Conservation (phyloP, 1,140 invertebrate genomes). For the Idris sp. region DNA sequence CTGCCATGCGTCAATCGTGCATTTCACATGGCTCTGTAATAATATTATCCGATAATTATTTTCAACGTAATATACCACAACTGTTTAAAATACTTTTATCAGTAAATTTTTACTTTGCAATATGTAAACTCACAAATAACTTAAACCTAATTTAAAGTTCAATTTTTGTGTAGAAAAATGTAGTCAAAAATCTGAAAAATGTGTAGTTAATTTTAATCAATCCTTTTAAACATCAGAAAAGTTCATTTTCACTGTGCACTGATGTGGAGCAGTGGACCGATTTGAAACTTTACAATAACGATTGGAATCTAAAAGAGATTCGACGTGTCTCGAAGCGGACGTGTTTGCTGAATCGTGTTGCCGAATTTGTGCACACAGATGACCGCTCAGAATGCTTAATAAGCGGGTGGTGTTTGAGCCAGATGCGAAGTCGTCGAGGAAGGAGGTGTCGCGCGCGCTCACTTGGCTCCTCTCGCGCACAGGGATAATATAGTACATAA, state of each 20-base stretch:
- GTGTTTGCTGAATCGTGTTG: slow-evolving; percentile 35
- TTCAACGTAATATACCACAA: slow-evolving; percentile 28
- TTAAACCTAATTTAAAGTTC: no score
- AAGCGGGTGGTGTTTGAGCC: slow-evolving; percentile 54
- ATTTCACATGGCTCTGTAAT: slow-evolving; percentile 2
- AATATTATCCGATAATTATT: no score
- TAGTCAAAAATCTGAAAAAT: no score
- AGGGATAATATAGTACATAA: slow-evolving; percentile 49
- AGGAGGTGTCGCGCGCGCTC: slow-evolving; percentile 39
- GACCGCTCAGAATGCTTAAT: slow-evolving; percentile 73
- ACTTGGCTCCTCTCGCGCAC: slow-evolving; percentile 36
- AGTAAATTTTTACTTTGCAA: no score
- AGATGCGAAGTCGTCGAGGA: slow-evolving; percentile 14
- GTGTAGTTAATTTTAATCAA: no score
- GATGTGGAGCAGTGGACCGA: slow-evolving; percentile 5
- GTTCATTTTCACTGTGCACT: no score
- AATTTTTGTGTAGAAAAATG: no score
- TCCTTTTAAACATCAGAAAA: no score
- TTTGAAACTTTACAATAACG: slow-evolving; percentile 5
- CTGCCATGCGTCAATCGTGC: slow-evolving; percentile 31
- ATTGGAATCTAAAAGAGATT: slow-evolving; percentile 10
- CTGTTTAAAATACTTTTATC: no score
- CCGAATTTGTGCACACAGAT: slow-evolving; percentile 50
- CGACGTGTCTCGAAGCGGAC: slow-evolving; percentile 12
- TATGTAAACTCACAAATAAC: no score